Base-by-base conservation (phyloP, 2,888 invertebrate genomes). In the Gandaritis pyraliata region DNA sequence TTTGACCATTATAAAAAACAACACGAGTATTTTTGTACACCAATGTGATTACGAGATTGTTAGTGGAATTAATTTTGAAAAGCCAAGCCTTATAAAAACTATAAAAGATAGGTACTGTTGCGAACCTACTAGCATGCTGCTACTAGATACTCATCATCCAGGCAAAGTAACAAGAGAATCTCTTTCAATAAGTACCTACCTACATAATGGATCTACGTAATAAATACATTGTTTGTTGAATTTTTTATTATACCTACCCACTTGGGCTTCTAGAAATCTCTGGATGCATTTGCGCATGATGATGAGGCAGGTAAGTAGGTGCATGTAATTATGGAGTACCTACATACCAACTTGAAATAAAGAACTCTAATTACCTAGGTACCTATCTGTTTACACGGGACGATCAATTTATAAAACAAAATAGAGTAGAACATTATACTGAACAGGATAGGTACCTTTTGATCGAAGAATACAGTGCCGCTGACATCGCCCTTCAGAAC, bases 401-500 rank as follows among this genome's bases (percentile, higher is more conserved):
- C 5, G 38, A 29, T 50, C 52, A 16, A 8, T 15, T 12, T 41
- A 33, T 4, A 41, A 16, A 13, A 2, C n/a, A 12, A 45, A 50
- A 38, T 13, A 2, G 11, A 43, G 4, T 33, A 7, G 2, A 3
- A 6, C 36, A 36, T 16, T 3, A 15, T 23, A 30, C 3, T 45
- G 13, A 16, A 18, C 1, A 29, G 1, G 8, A 0, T 47, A 57
- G 66, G 85, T 92, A 96, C 96, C 86, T 93, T 91, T 89, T 98
- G 97, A 61, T 95, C 94, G 81, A 98, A 97, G 86, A 90, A 95
- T 61, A 98, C 91, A 8, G 96, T 96, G 69, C 98, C 98, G 74
- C 94, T 94, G 39, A 97, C 96, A 83, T 97, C 97, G 23, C 97
- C 97, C 69, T 95, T 95, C 69, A 98, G 93, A 73, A 98, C 97